These are phyloP conservation scores for Ariolimax columbianus DNA, from an alignment of 2,888 invertebrate species.

Conservation along the genomic window DNA sequence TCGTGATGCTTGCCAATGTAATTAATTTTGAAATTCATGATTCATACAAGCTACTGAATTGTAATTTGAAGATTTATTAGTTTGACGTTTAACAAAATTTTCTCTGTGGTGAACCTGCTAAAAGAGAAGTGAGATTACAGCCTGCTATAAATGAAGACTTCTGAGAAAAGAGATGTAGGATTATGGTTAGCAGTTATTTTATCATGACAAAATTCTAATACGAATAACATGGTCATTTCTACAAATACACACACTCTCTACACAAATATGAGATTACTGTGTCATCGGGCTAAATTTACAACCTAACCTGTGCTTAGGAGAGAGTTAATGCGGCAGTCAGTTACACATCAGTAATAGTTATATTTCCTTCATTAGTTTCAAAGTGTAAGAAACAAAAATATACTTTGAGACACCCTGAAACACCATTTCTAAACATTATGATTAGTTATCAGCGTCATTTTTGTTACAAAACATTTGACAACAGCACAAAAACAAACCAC, in stretches of 20 bases:
- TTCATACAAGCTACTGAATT: neutral
- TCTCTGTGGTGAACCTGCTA: conserved; percentile 2
- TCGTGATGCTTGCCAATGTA: neutral
- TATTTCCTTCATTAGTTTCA: neutral
- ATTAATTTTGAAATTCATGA: neutral
- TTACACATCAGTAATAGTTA: neutral
- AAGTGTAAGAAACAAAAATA: neutral
- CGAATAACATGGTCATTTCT: neutral
- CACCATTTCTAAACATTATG: conserved; percentile 9
- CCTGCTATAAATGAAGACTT: conserved; percentile 5
- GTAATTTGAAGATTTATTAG: neutral
- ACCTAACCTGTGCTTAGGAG: conserved; percentile 8
- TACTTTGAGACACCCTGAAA: neutral
- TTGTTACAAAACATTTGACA: neutral
- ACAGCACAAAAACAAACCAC: neutral
- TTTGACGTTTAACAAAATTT: neutral
- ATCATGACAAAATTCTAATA: neutral
- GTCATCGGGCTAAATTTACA: neutral
- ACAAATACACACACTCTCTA: neutral
- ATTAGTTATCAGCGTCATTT: conserved; percentile 13
- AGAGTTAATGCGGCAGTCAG: neutral
- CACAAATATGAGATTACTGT: neutral
- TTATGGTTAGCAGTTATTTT: conserved; percentile 1
- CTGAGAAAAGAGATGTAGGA: conserved; percentile 13
- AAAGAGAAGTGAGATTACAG: neutral